Conservation (phyloP, 2,113 vertebrate genomes). For the Candoia aspera region DNA sequence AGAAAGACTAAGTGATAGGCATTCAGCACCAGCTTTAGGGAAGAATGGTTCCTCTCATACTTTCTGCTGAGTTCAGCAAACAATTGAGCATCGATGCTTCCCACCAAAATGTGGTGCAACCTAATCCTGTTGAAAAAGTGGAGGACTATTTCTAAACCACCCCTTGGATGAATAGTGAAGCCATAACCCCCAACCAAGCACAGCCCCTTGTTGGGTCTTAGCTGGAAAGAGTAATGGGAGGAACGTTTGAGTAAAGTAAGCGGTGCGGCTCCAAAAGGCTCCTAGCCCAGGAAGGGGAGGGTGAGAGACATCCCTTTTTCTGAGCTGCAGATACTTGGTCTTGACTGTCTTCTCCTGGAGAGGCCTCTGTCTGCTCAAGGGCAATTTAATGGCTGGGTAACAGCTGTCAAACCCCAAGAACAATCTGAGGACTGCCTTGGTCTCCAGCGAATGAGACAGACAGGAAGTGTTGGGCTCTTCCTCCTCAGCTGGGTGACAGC, state of each 20-base stretch:
- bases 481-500: neutral
- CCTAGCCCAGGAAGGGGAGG: neutral
- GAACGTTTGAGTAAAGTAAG: neutral
- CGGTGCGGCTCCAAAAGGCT: neutral
- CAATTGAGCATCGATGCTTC: neutral
- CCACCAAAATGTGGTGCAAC: neutral
- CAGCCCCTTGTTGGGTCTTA: neutral
- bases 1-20: neutral
- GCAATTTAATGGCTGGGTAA: neutral
- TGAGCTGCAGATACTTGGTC: neutral
- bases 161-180: neutral
- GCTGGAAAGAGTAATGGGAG: neutral
- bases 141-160: neutral
- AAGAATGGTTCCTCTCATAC: neutral
- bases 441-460: conserved; percentile 2
- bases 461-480: neutral
- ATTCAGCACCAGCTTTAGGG: neutral
- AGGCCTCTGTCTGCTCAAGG: neutral
- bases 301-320: fast-evolving
- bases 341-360: neutral
- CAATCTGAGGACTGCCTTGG: neutral
- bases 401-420: neutral
- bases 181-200: neutral
- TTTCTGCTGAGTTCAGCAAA: neutral
- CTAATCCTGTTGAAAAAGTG: neutral